phyloP scores from a whole-genome alignment of 2,797 vertebrate genomes.

The Channallabes apus region DNA sequence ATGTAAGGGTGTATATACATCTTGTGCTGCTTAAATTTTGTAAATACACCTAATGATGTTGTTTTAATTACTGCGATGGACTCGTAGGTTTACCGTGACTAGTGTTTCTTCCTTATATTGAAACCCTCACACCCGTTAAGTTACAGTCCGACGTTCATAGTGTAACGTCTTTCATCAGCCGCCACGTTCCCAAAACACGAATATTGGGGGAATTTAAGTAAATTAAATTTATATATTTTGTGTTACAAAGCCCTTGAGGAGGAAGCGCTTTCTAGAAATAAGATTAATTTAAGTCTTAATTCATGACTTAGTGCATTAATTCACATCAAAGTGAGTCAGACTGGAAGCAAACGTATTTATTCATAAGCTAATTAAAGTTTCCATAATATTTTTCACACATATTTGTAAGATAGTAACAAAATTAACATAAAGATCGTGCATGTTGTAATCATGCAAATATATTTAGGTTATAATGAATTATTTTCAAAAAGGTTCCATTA shows the following conservation, averaged over 20 bases:
- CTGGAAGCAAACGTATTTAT: not conserved
- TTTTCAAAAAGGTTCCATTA: not conserved
- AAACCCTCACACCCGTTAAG: not conserved
- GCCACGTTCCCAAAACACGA: not conserved
- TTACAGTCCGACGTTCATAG: not conserved
- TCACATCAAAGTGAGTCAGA: not conserved
- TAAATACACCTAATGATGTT: too few species aligned
- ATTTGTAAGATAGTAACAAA: not conserved
- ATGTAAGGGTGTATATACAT: too few species aligned
- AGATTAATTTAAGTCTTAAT: not conserved
- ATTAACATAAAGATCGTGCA: not conserved
- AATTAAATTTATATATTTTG: not conserved
- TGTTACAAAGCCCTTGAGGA: not conserved
- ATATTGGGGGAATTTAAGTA: not conserved
- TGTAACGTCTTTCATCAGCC: not conserved
- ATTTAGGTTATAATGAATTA: not conserved
- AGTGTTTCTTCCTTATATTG: not conserved
- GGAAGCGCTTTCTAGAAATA: not conserved
- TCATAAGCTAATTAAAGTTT: not conserved
- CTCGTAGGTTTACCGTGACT: too few species aligned
- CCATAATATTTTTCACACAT: not conserved
- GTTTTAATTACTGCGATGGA: too few species aligned
- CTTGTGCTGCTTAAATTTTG: too few species aligned
- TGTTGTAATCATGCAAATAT: not conserved
- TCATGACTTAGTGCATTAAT: not conserved